A percentile compares a stretch with the other conserved stretches of the same genome.
These are phyloP conservation scores for Atlantisia rogersi DNA, from an alignment of 2,113 vertebrate genomes.

Conservation along the genomic window DNA sequence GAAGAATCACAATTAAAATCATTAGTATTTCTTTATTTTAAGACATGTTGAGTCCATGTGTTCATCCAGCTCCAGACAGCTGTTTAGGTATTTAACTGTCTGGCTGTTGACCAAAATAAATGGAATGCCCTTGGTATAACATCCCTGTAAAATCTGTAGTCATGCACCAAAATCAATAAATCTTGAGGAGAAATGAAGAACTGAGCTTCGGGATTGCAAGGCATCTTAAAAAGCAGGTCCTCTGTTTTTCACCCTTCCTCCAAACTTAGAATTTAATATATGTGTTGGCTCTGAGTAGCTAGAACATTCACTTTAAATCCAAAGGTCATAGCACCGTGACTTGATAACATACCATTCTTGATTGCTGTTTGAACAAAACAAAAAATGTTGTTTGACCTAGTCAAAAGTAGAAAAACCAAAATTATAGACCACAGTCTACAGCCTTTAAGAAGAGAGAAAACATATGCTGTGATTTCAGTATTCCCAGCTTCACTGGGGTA, in stretches of 20 bases:
- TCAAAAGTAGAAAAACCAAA: conserved; percentile 56
- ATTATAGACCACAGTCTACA: conserved; percentile 41
- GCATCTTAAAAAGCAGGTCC: background rate
- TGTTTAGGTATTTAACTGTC: conserved; percentile 40
- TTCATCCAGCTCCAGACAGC: conserved; percentile 23
- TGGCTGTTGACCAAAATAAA: conserved; percentile 51
- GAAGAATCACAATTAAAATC: background rate
- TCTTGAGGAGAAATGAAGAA: conserved; percentile 35
- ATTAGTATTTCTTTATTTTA: background rate
- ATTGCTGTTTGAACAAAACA: conserved; percentile 49
- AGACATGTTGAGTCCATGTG: conserved; percentile 37
- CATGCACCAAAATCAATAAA: conserved; percentile 24
- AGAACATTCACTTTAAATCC: conserved; percentile 27
- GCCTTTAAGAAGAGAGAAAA: conserved; percentile 37
- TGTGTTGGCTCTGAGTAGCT: conserved; percentile 24
- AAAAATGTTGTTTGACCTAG: conserved; percentile 34
- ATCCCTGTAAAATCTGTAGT: conserved; percentile 31
- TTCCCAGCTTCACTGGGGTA: background rate
- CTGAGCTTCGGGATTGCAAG: background rate
- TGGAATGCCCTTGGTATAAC: conserved; percentile 32
- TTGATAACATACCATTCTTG: conserved; percentile 53
- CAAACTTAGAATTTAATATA: conserved; percentile 33
- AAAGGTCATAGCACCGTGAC: conserved; percentile 9
- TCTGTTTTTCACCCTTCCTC: background rate
- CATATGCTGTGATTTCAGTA: conserved; percentile 23